Conservation (phyloP, 1,140 invertebrate species). For the Heliconius hewitsoni region DNA sequence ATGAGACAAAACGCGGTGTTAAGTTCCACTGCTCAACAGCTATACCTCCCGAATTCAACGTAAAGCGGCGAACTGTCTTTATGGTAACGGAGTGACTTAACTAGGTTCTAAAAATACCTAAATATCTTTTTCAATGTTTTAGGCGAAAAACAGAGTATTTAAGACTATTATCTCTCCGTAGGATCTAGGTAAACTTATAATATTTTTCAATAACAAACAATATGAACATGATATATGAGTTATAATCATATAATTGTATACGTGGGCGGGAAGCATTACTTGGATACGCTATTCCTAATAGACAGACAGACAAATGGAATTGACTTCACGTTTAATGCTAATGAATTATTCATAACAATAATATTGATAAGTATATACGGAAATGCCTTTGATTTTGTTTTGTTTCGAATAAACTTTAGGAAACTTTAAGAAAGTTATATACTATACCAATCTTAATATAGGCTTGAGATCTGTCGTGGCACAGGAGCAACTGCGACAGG, state of each 20-base stretch:
- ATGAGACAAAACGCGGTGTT: too few relatives aligned
- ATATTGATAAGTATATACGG: constrained; percentile 26
- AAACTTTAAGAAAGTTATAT: too few relatives aligned
- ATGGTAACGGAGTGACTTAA: too few relatives aligned
- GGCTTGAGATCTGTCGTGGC: too few relatives aligned
- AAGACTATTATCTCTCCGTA: not conserved
- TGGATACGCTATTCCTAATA: constrained; percentile 19
- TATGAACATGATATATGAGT: not conserved
- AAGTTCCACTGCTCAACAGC: too few relatives aligned
- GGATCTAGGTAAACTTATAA: not conserved
- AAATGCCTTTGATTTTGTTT: constrained; percentile 10
- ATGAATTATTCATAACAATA: constrained; percentile 30
- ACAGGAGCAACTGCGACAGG: too few relatives aligned
- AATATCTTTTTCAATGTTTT: not conserved
- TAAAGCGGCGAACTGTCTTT: too few relatives aligned
- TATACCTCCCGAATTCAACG: too few relatives aligned
- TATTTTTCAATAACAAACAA: constrained; percentile 5
- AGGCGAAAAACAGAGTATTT: not conserved
- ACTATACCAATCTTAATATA: too few relatives aligned
- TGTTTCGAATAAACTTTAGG: too few relatives aligned
- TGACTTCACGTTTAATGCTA: constrained; percentile 24
- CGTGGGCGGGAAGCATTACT: constrained; percentile 27
- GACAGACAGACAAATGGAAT: constrained; percentile 31
- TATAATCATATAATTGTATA: constrained; percentile 13
- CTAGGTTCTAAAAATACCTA: not conserved